A percentile compares a stretch with the other conserved stretches of the same genome.
phyloP scores from a whole-genome alignment of 2,797 vertebrate genomes.

The Lemur catta region DNA sequence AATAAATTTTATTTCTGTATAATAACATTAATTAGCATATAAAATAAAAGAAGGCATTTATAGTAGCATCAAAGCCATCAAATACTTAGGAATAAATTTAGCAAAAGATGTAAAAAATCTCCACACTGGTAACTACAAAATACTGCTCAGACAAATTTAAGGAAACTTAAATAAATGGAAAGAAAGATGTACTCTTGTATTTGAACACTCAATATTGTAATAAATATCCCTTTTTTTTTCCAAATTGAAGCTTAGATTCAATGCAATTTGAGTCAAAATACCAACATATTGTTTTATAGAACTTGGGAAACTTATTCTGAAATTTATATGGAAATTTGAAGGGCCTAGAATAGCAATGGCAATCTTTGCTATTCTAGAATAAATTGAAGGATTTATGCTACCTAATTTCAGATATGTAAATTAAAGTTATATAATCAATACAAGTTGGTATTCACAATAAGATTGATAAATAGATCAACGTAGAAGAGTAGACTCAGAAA shows the following conservation, averaged over 20 bases:
- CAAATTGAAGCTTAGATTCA: not conserved
- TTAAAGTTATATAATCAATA: not conserved
- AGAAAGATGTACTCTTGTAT: not conserved
- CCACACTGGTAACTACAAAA: not conserved
- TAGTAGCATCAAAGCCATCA: not conserved
- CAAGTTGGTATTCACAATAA: not conserved
- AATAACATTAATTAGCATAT: not conserved
- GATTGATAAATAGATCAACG: not conserved
- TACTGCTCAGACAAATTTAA: not conserved
- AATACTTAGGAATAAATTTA: not conserved
- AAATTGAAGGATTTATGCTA: not conserved
- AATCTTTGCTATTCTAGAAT: not conserved
- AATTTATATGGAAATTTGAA: constrained; percentile 22
- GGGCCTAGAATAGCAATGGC: not conserved
- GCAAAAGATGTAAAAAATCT: not conserved
- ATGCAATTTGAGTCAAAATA: not conserved
- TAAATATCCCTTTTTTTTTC: not conserved
- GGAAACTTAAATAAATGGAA: not conserved
- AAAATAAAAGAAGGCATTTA: not conserved
- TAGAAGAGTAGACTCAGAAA: not conserved
- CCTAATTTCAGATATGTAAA: not conserved
- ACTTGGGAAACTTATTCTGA: constrained; percentile 32
- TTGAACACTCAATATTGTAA: not conserved
- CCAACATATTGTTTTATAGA: not conserved
- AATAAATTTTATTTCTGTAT: not conserved